Conservation (phyloP, 2,113 vertebrate species). For the Forbesichthys agassizii region DNA sequence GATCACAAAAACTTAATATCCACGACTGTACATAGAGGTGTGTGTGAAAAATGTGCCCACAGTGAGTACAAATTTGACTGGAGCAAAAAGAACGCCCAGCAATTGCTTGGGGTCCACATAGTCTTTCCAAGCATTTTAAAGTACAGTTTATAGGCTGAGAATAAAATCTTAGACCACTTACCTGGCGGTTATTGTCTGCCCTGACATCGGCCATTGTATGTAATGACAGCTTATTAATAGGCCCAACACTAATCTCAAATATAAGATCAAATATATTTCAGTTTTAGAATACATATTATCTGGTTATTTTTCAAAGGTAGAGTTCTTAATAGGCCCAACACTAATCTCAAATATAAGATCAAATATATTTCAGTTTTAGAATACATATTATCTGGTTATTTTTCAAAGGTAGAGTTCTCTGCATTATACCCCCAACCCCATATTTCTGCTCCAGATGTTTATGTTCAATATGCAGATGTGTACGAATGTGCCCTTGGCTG, state of each 20-base stretch:
- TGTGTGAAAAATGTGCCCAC: no score
- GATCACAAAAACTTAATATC: no score
- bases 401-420: background rate
- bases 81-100: no score
- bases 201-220: no score
- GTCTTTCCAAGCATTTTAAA: background rate
- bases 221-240: no score
- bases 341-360: no score
- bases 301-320: background rate
- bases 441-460: no score
- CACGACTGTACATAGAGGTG: no score
- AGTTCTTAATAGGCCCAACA: no score
- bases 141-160: background rate
- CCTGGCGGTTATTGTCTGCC: background rate
- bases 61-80: no score
- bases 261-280: background rate
- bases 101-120: no score
- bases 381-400: background rate
- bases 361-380: background rate
- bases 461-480: background rate
- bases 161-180: background rate
- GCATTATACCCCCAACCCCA: background rate
- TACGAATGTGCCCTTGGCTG: background rate
- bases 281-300: background rate
- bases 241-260: no score